phyloP scores from a whole-genome alignment of 2,113 vertebrate species.

The Channa argus region DNA sequence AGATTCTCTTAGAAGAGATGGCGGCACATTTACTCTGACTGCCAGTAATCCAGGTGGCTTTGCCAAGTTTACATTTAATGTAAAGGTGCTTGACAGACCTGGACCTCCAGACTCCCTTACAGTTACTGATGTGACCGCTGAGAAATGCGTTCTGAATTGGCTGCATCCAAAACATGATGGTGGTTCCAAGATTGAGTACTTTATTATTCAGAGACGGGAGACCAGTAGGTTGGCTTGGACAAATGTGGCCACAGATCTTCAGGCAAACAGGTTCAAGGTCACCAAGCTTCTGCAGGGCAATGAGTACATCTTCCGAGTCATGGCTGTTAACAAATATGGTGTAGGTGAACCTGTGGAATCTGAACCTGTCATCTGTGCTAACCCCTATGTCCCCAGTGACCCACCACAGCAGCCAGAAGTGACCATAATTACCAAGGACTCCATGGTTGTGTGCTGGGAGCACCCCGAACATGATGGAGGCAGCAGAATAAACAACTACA shows the following conservation, averaged over 20 bases:
- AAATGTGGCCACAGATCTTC: constrained; percentile 92
- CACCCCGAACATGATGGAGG: constrained; percentile 96
- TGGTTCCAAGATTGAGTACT: constrained; percentile 95
- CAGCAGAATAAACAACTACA: constrained; percentile 93
- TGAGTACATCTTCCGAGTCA: constrained; percentile 97
- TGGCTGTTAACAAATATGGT: constrained; percentile 99
- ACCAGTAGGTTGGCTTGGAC: constrained; percentile 98
- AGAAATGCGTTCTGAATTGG: constrained; percentile 97
- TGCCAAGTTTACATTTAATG: constrained; percentile 94
- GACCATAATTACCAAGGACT: constrained; percentile 93
- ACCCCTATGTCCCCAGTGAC: constrained; percentile 93
- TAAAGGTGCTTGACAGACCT: constrained; percentile 97
- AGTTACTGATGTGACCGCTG: constrained; percentile 90
- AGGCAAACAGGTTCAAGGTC: constrained; percentile 94
- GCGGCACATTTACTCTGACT: constrained; percentile 91
- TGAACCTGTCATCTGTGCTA: constrained; percentile 88
- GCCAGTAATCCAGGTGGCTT: constrained; percentile 97
- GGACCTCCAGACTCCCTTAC: constrained; percentile 94
- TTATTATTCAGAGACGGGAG: constrained; percentile 95
- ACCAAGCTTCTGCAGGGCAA: constrained; percentile 97
- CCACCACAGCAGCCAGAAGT: constrained; percentile 94
- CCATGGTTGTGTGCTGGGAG: constrained; percentile 98
- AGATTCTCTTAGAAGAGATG: constrained; percentile 92
- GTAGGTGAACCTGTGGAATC: constrained; percentile 95
- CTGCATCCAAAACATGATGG: constrained; percentile 94